Evolutionary conservation across 1,140 invertebrate species (phyloP), one percentile per base, ranked within the genome.

Genomic region (Camponotus pennsylvanicus): DNA sequence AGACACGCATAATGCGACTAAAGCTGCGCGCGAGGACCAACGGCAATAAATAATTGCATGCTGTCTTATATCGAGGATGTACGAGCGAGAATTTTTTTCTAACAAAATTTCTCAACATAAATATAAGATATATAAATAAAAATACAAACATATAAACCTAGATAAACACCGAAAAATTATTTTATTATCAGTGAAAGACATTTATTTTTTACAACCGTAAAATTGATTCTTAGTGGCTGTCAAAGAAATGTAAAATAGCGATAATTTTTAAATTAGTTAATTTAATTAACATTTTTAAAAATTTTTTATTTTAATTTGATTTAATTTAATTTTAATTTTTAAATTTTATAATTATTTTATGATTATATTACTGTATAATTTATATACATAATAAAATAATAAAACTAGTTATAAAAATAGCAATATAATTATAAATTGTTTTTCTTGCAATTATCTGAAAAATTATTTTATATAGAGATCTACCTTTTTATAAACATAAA

Each of bases 1-100:
- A 64, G 42, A 79, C 63, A 63, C 34, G 49, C 49, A 59, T 59
- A 32, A 67, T 37, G 52, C 66, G 27, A n/a, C 45, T 73, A 34
- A 52, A 75, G 57, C 66, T 61, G 37, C 15, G 66, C n/a, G 7
- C 37, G 45, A 42, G 64, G n/a, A 66, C 34, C 73, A 32, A 61
- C 52, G 40, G 40, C 73, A 40, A 89, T 89, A 89, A 89, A 89
- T 89, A 80, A 89, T 21, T 45, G 21, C 27, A 49, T 37, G 79
- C 1, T 57, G 18, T 59, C 52, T 57, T 18, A 13, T 45, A 42
- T 82, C 37, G 18, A 45, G 79, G 8, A 57, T 80, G 15, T 18
- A 34, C 9, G 34, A 4, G 18, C 15, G 27, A 6, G 27, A 18
- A 18, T 63, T 52, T 66, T 32, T 11, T 9, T 9, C 49, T 55